Base-by-base conservation (phyloP, 92 coral and sea anemone species). In the Epizoanthus fatuus region DNA sequence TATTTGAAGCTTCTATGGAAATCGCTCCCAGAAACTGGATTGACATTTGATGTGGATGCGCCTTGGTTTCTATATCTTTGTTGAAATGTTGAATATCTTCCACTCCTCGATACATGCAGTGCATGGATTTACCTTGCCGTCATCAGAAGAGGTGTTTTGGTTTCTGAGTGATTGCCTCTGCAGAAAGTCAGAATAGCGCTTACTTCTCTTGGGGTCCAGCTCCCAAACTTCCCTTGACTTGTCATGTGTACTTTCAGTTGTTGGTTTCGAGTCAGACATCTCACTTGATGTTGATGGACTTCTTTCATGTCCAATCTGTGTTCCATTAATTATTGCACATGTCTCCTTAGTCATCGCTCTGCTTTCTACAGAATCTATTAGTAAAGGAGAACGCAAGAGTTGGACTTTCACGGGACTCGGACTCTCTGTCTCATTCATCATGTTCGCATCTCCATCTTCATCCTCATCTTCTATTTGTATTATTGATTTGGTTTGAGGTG, bases 131-230 rank as follows among this genome's bases (percentile, higher is more conserved):
- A 39, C 35, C 25, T 52, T 13, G 3, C 16, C 39, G 13, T 22
- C 51, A 9, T 62, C 71, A 2, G 32, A 16, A 13, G 40, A 32
- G 0, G 39, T 7, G 0, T 60, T 38, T 17, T 60, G 45, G 35
- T 12, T 77, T 35, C 20, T 19, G 17, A 3, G 69, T 60, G 45
- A 37, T 42, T 77, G 81, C 13, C 71, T 49, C 42, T 77, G 38
- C 16, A 77, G 82, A 60, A 60, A 62, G 37, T 60, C 82, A 20
- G 65, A 68, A 14, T 77, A 60, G 57, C 68, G 70, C 52, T 55
- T 68, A 75, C 82, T 77, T 45, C 58, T 29, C 57, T 49, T 40
- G 5, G 12, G 70, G 16, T 42, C 56, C 45, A 38, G 56, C 4
- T 44, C 40, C n/a, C 14, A 0, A 8, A 13, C 51, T 60, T 77